These are phyloP conservation scores for Melanophora roralis DNA, from an alignment of 2,888 invertebrate genomes.

Conservation along the genomic window DNA sequence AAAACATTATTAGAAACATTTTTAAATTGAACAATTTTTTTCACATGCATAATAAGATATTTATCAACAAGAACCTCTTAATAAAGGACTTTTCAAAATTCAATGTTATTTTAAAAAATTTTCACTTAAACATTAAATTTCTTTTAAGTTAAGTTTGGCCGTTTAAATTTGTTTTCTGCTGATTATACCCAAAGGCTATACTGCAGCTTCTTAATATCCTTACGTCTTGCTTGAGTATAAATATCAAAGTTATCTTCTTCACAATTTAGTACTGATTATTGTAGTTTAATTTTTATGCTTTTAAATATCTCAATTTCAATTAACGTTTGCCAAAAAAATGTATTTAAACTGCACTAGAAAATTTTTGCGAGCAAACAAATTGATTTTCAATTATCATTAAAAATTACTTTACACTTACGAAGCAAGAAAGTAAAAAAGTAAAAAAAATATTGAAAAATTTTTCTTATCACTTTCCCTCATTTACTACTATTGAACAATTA, in stretches of 20 bases:
- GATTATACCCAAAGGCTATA: conserved; percentile 3
- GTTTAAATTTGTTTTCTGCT: neutral
- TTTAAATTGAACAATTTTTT: no score
- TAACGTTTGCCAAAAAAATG: conserved; percentile 40
- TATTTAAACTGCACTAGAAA: conserved; percentile 25
- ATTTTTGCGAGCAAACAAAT: conserved; percentile 59
- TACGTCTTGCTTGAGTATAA: conserved; percentile 34
- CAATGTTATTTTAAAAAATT: neutral
- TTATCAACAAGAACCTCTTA: no score
- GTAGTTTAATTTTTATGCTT: neutral
- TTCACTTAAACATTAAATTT: neutral
- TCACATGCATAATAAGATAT: no score
- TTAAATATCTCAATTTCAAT: conserved; percentile 56
- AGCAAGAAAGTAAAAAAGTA: neutral
- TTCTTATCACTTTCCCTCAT: conserved; percentile 44
- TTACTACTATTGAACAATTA: conserved; percentile 39
- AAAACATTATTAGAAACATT: no score
- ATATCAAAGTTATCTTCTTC: conserved; percentile 33
- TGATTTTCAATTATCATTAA: conserved; percentile 62
- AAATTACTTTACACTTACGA: conserved; percentile 56
- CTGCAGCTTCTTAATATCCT: conserved; percentile 29
- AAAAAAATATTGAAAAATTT: conserved; percentile 33
- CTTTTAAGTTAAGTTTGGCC: neutral
- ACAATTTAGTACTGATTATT: neutral
- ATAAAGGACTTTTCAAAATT: no score